Base-by-base conservation (phyloP, 2,113 vertebrate genomes). In the Dermatemys mawii region DNA sequence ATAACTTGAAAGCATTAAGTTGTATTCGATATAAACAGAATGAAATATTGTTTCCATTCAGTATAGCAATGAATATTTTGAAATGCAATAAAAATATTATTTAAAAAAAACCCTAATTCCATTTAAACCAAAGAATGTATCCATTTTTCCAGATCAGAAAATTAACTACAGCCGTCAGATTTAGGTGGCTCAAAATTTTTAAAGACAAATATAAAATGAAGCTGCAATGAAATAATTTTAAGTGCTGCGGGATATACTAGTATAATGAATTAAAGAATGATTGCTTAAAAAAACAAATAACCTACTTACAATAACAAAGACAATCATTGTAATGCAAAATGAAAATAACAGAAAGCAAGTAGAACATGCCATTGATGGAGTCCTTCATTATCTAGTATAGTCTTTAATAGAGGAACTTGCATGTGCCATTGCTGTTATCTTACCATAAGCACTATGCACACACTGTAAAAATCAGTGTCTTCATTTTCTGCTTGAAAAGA, bases 401-500 rank as follows among this genome's bases (percentile, higher is more conserved):
- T 95, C 97, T 98, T 97, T 98, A 98, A 98, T 98, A 97, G 98
- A 98, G 98, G 98, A 97, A 95, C 86, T 92, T 89, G 97, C 50
- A 50, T 98, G 98, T 98, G 97, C 96, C 96, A 97, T 95, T 96
- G 97, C 98, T 98, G 98, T 99, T 99, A 99, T 99, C 98, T 98
- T 96, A 98, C 94, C 96, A 96, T 97, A 97, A 97, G 98, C 98
- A 98, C 98, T 96, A 97, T 79, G 96, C 96, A 97, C 97, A 97
- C 97, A 98, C 98, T 97, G 98, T 99, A 99, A 99, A 96, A 98
- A 99, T 98, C 98, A 98, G 98, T 98, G 98, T 98, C 98, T 99
- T 99, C 98, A 98, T 99, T 99, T 99, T 99, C 99, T 98, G 98
- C 98, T 98, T 99, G 98, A 99, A 99, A 99, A 98, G 99, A 99